phyloP scores from a whole-genome alignment of 1,140 invertebrate genomes.

The Drosophila pandora region DNA sequence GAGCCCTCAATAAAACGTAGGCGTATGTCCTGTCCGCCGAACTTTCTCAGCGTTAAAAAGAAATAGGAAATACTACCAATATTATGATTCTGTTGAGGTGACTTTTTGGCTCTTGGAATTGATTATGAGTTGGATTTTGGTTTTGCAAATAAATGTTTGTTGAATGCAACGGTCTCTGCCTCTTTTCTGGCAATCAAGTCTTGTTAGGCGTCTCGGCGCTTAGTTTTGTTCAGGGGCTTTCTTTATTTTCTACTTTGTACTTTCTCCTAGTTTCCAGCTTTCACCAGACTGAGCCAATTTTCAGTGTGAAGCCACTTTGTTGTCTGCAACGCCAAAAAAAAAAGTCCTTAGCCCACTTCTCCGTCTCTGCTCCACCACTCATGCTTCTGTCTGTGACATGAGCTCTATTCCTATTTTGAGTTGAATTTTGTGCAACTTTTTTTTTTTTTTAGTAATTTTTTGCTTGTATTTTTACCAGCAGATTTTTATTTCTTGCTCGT shows the following conservation, averaged over 20 bases:
- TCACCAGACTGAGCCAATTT: slow-evolving; percentile 1
- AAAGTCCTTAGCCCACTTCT: not conserved
- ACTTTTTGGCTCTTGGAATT: too few species aligned
- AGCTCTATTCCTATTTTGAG: slow-evolving; percentile 56
- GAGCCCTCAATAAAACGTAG: too few species aligned
- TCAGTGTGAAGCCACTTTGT: not conserved
- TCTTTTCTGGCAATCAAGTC: slow-evolving; percentile 20
- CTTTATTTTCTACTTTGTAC: slow-evolving; percentile 1
- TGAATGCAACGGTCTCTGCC: slow-evolving; percentile 8
- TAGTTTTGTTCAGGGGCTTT: not conserved
- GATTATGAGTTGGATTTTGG: not conserved
- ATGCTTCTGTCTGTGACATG: slow-evolving; percentile 40
- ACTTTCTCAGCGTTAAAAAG: not conserved
- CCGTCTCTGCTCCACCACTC: not conserved
- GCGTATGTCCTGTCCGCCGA: not conserved
- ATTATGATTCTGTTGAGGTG: too few species aligned
- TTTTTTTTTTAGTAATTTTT: slow-evolving; percentile 5
- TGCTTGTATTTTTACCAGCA: not conserved
- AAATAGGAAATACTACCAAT: too few species aligned
- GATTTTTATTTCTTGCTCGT: slow-evolving; percentile 23
- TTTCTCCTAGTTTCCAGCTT: slow-evolving; percentile 3
- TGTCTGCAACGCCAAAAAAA: not conserved
- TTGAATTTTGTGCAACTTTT: slow-evolving; percentile 12
- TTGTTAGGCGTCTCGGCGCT: slow-evolving; percentile 20
- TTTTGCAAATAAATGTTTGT: not conserved